Evolutionary conservation across 37 sponge, comb jelly and placozoan genomes (phyloP).

Genomic region (Theonella swinhoei): DNA sequence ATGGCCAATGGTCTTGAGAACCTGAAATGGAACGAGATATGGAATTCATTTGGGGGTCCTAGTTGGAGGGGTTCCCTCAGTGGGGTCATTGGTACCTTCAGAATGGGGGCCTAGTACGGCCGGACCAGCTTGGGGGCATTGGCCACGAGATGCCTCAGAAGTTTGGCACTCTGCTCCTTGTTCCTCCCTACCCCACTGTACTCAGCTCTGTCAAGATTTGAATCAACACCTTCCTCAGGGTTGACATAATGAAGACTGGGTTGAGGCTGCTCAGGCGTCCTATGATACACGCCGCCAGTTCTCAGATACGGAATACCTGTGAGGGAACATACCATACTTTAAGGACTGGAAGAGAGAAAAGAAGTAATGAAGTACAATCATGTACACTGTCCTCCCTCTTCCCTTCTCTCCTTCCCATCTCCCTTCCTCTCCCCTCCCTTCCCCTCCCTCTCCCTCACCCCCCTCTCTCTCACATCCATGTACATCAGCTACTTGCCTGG

Average conservation of each 20-base stretch:
- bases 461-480: no score
- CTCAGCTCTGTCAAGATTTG: conserved; percentile 90
- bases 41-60: no score
- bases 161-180: conserved; percentile 95
- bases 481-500: conserved; percentile 41
- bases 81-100: no score
- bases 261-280: conserved; percentile 93
- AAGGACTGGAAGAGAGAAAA: neutral
- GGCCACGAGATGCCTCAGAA: conserved; percentile 86
- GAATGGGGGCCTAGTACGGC: conserved; percentile 92
- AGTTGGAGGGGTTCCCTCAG: no score
- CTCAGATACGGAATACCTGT: conserved; percentile 79
- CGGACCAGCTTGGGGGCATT: conserved; percentile 87
- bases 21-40: no score
- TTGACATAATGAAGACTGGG: conserved; percentile 95
- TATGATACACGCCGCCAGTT: conserved; percentile 87
- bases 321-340: neutral
- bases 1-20: no score
- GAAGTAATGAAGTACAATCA: neutral
- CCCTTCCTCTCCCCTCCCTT: no score
- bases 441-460: no score
- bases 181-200: conserved; percentile 93
- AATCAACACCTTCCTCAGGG: conserved; percentile 87
- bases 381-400: no score
- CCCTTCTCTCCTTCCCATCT: no score